phyloP scores from a whole-genome alignment of 2,113 vertebrate species.

The Odontophorus gujanensis region DNA sequence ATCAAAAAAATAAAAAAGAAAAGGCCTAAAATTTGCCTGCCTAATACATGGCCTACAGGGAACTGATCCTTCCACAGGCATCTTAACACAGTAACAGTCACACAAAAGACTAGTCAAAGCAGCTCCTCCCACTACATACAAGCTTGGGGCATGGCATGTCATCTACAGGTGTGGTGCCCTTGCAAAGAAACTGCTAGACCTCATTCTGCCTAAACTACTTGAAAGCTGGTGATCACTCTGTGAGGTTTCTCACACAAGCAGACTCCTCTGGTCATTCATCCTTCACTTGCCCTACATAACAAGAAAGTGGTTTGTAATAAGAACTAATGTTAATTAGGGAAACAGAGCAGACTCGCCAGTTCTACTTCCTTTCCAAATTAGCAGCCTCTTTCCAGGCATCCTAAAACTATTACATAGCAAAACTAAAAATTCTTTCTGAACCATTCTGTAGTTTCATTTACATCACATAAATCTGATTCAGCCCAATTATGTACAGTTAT shows the following conservation, averaged over 20 bases:
- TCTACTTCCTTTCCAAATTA: background rate
- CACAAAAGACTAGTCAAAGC: background rate
- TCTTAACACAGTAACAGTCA: background rate
- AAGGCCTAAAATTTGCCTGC: background rate
- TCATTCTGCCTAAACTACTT: background rate
- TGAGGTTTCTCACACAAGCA: background rate
- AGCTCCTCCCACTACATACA: fast-evolving
- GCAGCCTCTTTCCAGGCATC: background rate
- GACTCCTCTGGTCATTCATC: background rate
- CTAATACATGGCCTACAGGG: background rate
- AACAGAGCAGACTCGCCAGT: fast-evolving
- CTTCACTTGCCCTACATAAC: background rate
- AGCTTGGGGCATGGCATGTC: fast-evolving
- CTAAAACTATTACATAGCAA: background rate
- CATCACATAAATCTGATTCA: background rate
- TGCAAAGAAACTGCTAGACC: background rate
- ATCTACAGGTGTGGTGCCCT: fast-evolving
- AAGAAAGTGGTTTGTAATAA: background rate
- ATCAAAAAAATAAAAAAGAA: fast-evolving
- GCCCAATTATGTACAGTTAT: background rate
- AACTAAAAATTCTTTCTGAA: background rate
- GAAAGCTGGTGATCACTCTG: fast-evolving
- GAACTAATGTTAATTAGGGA: background rate
- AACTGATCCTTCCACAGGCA: background rate
- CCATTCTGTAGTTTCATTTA: background rate